Percentiles rank a stretch among this genome's conserved stretches.
Evolutionary conservation across 1,140 invertebrate species (phyloP).

Genomic region (Lerema accius): DNA sequence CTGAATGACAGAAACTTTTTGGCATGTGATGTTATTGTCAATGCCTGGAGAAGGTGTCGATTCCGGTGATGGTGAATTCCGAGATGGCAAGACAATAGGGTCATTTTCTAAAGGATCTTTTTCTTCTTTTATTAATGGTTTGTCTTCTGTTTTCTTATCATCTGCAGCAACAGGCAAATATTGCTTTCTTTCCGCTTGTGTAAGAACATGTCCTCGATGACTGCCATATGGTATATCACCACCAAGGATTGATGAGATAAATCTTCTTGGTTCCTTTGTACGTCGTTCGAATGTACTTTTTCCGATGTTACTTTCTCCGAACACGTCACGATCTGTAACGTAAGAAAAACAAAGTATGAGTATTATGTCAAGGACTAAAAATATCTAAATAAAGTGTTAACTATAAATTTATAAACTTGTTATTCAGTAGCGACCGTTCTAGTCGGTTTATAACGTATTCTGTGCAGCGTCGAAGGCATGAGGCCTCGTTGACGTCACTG

Average conservation of each 20-base stretch:
- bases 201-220: constrained; percentile 87
- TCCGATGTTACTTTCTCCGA: constrained; percentile 64
- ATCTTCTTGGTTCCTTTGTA: constrained; percentile 84
- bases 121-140: constrained; percentile 75
- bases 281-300: constrained; percentile 58
- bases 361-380: not conserved
- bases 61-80: constrained; percentile 78
- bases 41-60: constrained; percentile 73
- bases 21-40: constrained; percentile 83
- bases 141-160: constrained; percentile 73
- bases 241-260: constrained; percentile 90
- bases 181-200: constrained; percentile 90
- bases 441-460: constrained; percentile 70
- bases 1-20: constrained; percentile 91
- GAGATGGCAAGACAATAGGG: constrained; percentile 74
- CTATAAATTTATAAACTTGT: constrained; percentile 17
- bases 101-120: constrained; percentile 71
- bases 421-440: constrained; percentile 47
- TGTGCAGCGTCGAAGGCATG: constrained; percentile 64
- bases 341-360: constrained; percentile 38
- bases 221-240: constrained; percentile 90
- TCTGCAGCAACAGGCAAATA: constrained; percentile 85
- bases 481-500: constrained; percentile 79
- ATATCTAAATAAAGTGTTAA: not conserved
- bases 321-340: constrained; percentile 79